Percentiles rank a stretch among this genome's conserved stretches.
phyloP scores from a whole-genome alignment of 2,797 vertebrate species.

The Schizothorax lantsangensis region DNA sequence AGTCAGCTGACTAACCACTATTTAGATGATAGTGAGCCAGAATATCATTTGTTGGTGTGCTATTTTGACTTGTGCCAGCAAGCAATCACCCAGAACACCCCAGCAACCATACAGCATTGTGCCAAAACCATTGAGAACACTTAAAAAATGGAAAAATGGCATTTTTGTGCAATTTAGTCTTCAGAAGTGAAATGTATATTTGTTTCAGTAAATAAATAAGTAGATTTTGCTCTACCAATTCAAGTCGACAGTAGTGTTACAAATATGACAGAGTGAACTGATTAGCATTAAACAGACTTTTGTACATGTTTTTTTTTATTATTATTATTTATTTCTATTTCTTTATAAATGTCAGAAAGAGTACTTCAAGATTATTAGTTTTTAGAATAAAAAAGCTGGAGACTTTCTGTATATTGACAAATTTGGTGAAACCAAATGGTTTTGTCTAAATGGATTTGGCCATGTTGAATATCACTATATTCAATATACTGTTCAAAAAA shows the following conservation, averaged over 20 bases:
- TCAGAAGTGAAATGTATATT: neutral
- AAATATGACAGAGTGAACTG: neutral
- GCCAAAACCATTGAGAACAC: neutral
- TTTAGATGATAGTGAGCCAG: neutral
- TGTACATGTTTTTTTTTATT: neutral
- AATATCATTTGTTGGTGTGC: neutral
- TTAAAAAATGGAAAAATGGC: neutral
- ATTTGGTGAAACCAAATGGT: neutral
- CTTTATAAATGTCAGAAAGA: neutral
- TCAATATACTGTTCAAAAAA: neutral
- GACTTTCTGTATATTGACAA: neutral
- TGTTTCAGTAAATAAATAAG: neutral
- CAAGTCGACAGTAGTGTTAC: neutral
- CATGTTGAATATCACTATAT: neutral
- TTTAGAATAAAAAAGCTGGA: neutral
- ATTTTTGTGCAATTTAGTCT: neutral
- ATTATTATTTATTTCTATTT: neutral
- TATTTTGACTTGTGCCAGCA: neutral
- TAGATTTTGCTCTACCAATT: neutral
- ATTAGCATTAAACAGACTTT: neutral
- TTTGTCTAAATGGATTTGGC: neutral
- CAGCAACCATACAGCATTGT: neutral
- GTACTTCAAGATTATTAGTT: neutral
- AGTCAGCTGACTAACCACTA: neutral
- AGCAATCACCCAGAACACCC: neutral